Base-by-base conservation (phyloP, 1,140 invertebrate species). In the Meloidogyne exigua region DNA sequence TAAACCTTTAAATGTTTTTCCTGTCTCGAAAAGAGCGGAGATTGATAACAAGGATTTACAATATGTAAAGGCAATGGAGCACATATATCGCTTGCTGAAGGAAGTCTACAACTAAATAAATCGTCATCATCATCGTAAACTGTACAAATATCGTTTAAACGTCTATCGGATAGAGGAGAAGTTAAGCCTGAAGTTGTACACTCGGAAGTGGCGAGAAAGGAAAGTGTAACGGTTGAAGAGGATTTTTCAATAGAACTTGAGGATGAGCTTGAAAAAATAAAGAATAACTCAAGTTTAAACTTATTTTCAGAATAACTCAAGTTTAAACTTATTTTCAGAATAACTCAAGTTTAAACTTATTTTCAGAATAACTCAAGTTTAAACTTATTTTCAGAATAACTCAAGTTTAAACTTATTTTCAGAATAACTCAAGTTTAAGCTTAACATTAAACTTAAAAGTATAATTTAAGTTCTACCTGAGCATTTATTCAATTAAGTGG, bases 121-220 rank as follows among this genome's bases (percentile, higher is more conserved):
- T 57, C 49, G n/a, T 57, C 49, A n/a, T 57, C 49, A n/a, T 57
- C 49, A 57, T 57, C 49, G 18, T 57, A 57, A 57, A 57, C 49
- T 5, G 49, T 57, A 15, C 3, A n/a, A 57, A n/a, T n/a, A 57
- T 57, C 49, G n/a, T 57, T 57, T 57, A n/a, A 9, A n/a, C 9
- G 49, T 57, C 49, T 57, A 57, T 57, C 49, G 10, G 49, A 57
- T 0, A 57, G 2, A 57, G 49, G 49, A 7, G 49, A 57, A 18
- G 21, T 57, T n/a, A 57, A 57, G 0, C 49, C 49, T n/a, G 49
- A 57, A 15, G 18, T 57, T 57, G 49, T 57, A n/a, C 49, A 57
- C 0, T 57, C 49, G 49, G 49, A 57, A 57, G 49, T 57, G 9
- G 18, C 49, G 5, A 2, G 49, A n/a, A 57, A 57, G 3, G 49